phyloP scores from a whole-genome alignment of 2,113 vertebrate genomes.

The Dolichotis patagonum region DNA sequence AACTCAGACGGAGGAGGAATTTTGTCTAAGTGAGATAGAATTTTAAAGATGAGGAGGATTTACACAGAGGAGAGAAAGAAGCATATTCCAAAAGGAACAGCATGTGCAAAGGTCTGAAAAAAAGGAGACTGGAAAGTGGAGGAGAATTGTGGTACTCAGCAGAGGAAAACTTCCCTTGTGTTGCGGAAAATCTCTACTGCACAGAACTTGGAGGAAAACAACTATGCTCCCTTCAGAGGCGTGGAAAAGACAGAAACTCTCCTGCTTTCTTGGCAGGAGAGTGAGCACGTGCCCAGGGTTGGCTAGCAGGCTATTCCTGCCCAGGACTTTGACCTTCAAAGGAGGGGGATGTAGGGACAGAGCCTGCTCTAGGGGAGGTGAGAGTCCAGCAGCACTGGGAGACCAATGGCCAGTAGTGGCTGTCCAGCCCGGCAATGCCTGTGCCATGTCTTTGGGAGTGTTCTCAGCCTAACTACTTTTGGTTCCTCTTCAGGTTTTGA shows the following conservation, averaged over 20 bases:
- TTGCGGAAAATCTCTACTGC: neutral
- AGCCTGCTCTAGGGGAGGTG: neutral
- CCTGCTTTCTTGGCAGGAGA: neutral
- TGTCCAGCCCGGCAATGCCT: neutral
- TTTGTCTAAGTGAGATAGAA: neutral
- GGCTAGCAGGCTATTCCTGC: neutral
- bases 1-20: neutral
- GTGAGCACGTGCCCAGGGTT: neutral
- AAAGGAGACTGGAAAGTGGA: neutral
- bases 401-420: neutral
- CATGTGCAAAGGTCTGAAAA: neutral
- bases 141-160: neutral
- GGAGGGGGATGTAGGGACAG: neutral
- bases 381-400: neutral
- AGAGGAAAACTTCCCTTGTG: neutral
- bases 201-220: neutral
- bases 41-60: neutral
- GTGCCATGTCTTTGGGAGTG: neutral
- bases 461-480: neutral
- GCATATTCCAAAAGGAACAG: neutral
- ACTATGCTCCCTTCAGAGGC: neutral
- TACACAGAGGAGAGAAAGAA: neutral
- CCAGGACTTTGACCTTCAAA: slow-evolving; percentile 43
- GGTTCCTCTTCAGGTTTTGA: neutral
- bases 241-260: neutral